phyloP scores from a whole-genome alignment of 1,140 invertebrate genomes.

The Trachymyrmex cornetzi region DNA sequence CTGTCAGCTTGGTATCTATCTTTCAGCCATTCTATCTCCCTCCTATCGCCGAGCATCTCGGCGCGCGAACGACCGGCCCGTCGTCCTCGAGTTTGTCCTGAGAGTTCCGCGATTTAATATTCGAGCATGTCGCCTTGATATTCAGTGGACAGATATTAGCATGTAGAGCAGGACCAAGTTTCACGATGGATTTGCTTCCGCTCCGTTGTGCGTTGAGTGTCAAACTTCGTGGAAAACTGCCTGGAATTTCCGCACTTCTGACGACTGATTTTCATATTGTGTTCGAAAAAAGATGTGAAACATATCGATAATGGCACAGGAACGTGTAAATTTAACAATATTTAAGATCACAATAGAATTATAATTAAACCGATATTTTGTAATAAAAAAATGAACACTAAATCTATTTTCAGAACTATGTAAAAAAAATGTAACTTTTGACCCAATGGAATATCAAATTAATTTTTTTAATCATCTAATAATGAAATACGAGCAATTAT shows the following conservation, averaged over 20 bases:
- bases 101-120: slow-evolving; percentile 75
- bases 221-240: slow-evolving; percentile 31
- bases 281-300: background rate
- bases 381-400: background rate
- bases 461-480: background rate
- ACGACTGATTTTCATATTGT: slow-evolving; percentile 16
- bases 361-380: too few species aligned
- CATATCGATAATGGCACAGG: background rate
- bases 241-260: slow-evolving; percentile 63
- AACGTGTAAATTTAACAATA: background rate
- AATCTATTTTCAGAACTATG: background rate
- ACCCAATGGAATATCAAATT: background rate
- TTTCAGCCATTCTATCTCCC: slow-evolving; percentile 12
- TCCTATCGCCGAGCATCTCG: background rate
- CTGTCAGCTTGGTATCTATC: slow-evolving; percentile 10
- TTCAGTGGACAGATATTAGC: slow-evolving; percentile 77
- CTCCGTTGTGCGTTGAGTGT: slow-evolving; percentile 41
- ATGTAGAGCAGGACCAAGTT: slow-evolving; percentile 70
- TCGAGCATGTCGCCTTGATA: slow-evolving; percentile 73
- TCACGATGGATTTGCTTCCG: slow-evolving; percentile 72
- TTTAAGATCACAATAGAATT: background rate
- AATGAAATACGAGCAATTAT: background rate
- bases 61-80: slow-evolving; percentile 31
- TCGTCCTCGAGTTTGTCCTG: slow-evolving; percentile 40
- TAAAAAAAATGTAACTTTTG: background rate